phyloP scores from a whole-genome alignment of 2,113 vertebrate genomes.

The Zeus faber region DNA sequence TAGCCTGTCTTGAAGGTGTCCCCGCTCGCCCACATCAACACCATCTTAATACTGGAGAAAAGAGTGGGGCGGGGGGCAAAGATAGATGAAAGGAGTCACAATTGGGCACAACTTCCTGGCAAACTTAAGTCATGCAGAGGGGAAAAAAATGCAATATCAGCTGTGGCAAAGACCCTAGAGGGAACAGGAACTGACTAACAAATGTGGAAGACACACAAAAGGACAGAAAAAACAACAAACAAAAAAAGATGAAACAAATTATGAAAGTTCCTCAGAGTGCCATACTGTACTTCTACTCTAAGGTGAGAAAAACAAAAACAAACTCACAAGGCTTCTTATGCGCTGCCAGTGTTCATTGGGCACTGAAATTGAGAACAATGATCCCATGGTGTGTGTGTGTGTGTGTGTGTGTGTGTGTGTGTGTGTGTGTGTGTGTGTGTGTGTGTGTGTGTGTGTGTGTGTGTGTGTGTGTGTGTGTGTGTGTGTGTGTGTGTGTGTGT shows the following conservation, averaged over 20 bases:
- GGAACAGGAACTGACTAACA: not conserved
- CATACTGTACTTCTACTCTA: no score
- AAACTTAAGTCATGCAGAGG: not conserved
- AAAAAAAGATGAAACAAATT: not conserved
- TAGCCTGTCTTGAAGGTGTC: slow-evolving; percentile 97
- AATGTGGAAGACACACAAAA: not conserved
- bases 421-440: no score
- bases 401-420: no score
- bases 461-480: no score
- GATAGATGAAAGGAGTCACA: no score
- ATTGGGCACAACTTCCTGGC: not conserved
- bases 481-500: not conserved
- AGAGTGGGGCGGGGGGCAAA: slow-evolving; percentile 6
- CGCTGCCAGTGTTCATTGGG: no score
- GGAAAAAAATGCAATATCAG: slow-evolving; percentile 9
- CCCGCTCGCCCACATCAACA: slow-evolving; percentile 96
- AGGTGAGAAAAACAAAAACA: no score
- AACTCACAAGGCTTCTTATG: no score
- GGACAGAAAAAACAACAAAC: not conserved
- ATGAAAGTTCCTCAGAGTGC: no score
- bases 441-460: no score
- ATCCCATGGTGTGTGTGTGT: no score
- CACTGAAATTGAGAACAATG: no score
- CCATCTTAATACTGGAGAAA: slow-evolving; percentile 89
- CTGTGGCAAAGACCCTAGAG: not conserved